phyloP scores from a whole-genome alignment of 2,113 vertebrate genomes.

The Prunella himalayana region DNA sequence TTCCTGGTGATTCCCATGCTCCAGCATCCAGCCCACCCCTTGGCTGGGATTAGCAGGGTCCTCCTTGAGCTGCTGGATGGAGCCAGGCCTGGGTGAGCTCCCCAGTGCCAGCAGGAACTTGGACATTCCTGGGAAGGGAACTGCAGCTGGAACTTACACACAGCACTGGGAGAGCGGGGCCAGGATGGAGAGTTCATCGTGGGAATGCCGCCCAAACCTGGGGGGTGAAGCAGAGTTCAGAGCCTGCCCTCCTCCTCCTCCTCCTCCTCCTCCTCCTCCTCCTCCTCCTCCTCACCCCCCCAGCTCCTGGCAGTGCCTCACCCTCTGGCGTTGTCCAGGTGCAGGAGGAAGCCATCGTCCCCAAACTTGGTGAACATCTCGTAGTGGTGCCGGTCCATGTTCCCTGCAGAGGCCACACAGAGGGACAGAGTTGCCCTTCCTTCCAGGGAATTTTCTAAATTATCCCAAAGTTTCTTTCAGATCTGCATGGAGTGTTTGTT shows the following conservation, averaged over 20 bases:
- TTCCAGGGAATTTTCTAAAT: neutral
- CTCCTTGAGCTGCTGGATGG: neutral
- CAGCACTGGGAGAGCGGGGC: conserved; percentile 92
- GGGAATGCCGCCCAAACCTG: conserved; percentile 90
- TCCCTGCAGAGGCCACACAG: conserved; percentile 72
- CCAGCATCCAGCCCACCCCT: neutral
- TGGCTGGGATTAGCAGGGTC: neutral
- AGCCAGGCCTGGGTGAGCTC: neutral
- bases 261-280: neutral
- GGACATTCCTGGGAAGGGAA: neutral
- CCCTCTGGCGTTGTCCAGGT: conserved; percentile 96
- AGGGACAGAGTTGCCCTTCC: neutral
- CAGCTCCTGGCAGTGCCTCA: conserved; percentile 53
- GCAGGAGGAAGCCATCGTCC: conserved; percentile 90
- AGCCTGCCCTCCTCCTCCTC: neutral
- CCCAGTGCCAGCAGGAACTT: neutral
- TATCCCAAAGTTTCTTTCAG: neutral
- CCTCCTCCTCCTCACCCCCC: rapidly evolving
- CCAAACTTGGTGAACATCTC: conserved; percentile 97
- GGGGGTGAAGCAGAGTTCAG: neutral
- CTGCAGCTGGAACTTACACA: conserved; percentile 76
- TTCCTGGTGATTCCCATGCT: neutral
- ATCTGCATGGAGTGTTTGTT: neutral
- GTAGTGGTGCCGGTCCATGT: conserved; percentile 98
- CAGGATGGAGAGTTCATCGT: conserved; percentile 90